Percentiles rank a stretch among this genome's conserved stretches.
Evolutionary conservation across 2,888 invertebrate species (phyloP).

Genomic region (Creontiades dilutus): DNA sequence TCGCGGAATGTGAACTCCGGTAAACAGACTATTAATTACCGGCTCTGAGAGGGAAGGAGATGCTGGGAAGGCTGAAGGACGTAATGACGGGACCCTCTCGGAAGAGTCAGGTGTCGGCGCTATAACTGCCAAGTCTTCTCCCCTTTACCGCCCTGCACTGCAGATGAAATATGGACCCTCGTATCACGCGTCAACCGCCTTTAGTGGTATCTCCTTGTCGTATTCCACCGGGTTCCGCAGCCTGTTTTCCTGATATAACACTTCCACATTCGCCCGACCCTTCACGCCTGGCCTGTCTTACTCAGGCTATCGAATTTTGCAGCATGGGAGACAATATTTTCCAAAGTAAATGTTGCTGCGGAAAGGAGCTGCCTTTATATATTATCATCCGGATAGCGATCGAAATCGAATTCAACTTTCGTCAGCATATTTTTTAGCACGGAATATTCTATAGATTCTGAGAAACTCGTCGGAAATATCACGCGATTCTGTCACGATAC

Average conservation of each 20-base stretch:
- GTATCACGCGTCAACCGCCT: slow-evolving; percentile 32
- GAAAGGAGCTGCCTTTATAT: no score
- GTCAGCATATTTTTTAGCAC: no score
- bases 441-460: no score
- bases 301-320: not conserved
- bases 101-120: slow-evolving; percentile 32
- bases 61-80: slow-evolving; percentile 21
- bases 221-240: not conserved
- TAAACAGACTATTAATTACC: slow-evolving; percentile 32
- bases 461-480: no score
- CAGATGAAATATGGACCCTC: slow-evolving; percentile 31
- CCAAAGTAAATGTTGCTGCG: no score
- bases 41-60: not conserved
- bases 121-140: slow-evolving; percentile 19
- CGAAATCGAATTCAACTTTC: no score
- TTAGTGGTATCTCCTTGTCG: not conserved
- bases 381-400: no score
- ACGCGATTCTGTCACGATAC: no score
- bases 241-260: slow-evolving; percentile 6
- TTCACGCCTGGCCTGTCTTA: not conserved
- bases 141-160: not conserved
- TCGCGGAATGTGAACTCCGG: slow-evolving; percentile 19
- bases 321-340: not conserved
- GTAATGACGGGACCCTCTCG: slow-evolving; percentile 4
- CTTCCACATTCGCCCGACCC: not conserved